These are phyloP conservation scores for Turritopsis dohrnii DNA, from an alignment of 30 jellyfish, hydroid and myxozoan genomes.

Conservation along the genomic window DNA sequence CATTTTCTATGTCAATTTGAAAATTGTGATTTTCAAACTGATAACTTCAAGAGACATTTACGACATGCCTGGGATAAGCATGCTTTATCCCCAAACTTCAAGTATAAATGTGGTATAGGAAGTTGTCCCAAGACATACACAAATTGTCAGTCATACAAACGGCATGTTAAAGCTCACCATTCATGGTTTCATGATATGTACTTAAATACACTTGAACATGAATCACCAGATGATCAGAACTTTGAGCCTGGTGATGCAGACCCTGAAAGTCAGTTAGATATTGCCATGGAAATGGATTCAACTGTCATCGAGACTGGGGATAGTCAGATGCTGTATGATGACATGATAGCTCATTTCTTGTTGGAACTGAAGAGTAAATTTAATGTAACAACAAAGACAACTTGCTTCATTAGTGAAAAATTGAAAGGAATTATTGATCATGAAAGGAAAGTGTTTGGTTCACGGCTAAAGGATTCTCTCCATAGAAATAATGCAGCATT, in stretches of 20 bases:
- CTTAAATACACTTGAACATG: too few relatives aligned
- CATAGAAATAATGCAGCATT: not conserved
- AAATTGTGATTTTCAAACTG: not conserved
- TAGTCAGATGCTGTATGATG: too few relatives aligned
- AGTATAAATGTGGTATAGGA: not conserved
- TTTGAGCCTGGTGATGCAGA: too few relatives aligned
- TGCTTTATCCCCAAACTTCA: constrained; percentile 6
- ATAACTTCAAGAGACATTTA: not conserved
- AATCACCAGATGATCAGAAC: too few relatives aligned
- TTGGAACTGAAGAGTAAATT: not conserved
- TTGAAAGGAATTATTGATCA: not conserved
- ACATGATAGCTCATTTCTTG: not conserved
- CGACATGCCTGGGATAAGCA: constrained; percentile 5
- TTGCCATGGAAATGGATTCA: too few relatives aligned
- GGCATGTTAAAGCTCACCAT: not conserved
- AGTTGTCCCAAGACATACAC: not conserved
- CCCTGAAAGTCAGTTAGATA: too few relatives aligned
- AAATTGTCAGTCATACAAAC: not conserved
- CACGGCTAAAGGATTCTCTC: too few relatives aligned
- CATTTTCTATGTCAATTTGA: not conserved
- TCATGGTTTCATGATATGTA: not conserved
- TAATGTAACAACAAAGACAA: not conserved
- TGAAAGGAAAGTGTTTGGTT: not conserved
- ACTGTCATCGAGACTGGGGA: too few relatives aligned
- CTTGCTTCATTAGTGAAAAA: constrained; percentile 5